Percentiles rank a stretch among this genome's conserved stretches.
These are phyloP conservation scores for Paramisgurnus dabryanus DNA, from an alignment of 2,113 vertebrate genomes.

Conservation along the genomic window DNA sequence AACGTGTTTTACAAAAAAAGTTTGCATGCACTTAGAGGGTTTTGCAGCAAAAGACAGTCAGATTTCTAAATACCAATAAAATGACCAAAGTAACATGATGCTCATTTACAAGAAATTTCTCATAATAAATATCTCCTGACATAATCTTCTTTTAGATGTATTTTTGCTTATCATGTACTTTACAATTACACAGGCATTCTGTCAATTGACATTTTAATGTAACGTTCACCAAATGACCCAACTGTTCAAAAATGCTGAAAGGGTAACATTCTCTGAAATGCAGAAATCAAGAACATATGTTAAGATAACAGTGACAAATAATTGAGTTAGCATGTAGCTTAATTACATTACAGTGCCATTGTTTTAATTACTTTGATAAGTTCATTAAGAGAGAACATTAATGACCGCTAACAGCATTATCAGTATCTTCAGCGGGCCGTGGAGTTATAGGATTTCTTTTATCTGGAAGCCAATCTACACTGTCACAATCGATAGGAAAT, in stretches of 20 bases:
- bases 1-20: too few relatives aligned
- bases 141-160: neutral
- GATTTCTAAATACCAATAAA: too few relatives aligned
- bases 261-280: conserved; percentile 1
- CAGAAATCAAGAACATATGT: conserved; percentile 6
- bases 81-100: too few relatives aligned
- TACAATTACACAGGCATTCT: neutral
- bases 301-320: conserved; percentile 16
- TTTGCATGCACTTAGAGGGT: too few relatives aligned
- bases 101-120: too few relatives aligned
- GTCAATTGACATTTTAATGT: neutral
- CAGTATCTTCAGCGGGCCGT: conserved; percentile 38
- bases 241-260: neutral
- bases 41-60: too few relatives aligned
- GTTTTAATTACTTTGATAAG: conserved; percentile 53
- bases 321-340: conserved; percentile 34
- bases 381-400: conserved; percentile 50
- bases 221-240: neutral
- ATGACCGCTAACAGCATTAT: conserved; percentile 36
- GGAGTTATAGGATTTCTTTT: conserved; percentile 57
- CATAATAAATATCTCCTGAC: neutral
- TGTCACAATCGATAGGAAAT: conserved; percentile 57
- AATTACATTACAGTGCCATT: conserved; percentile 47
- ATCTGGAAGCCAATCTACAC: conserved; percentile 56
- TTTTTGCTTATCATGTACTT: neutral